Evolutionary conservation across 2,888 invertebrate genomes (phyloP), one percentile per base, ranked within the genome.

Genomic region (Kuschelorhynchus macadamiae): DNA sequence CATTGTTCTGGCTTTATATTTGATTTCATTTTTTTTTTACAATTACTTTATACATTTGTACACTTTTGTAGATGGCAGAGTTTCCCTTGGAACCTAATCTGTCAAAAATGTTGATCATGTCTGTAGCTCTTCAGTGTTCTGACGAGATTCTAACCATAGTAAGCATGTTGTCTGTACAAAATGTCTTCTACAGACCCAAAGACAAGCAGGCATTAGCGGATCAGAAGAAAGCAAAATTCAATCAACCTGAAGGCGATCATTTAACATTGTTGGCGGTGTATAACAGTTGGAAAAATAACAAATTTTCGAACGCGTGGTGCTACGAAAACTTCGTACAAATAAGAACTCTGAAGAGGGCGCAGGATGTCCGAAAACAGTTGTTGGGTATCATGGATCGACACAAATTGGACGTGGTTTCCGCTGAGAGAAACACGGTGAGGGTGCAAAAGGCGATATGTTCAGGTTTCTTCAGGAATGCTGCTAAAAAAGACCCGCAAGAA

Each of bases 241-340:
- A 99, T 85, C 99, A 99, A 83, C 89, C 96, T 0, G 99, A 99
- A 83, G 99, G 99, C 0, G 99, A 99, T 83, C 99, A 99, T 84
- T 85, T 99, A 39, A 99, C 99, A 0, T 85, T 99, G 18, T 84
- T 99, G n/a, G 96, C 98, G 0, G 99, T 99, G 3, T 99, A 97
- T 82, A 99, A 99, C 82, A 97, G 98, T 50, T 99, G 99, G 99
- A 94, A 96, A 79, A 98, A 98, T 81, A 98, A 98, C 81, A 98
- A 98, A 85, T 98, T 98, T 83, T 97, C 97, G 0, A 97, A 96
- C 82, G 96, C 97, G 0, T 99, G 99, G 99, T 99, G 99, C 83
- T 98, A 97, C 80, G 98, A 99, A 82, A 99, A 99, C 86, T 99
- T 99, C 81, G 96, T 99, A 2, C 98, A 99, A 86, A 96, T 97